A percentile compares a stretch with the other conserved stretches of the same genome.
Conservation (phyloP, 2,797 vertebrate species). For the Chaenodraco wilsoni region DNA sequence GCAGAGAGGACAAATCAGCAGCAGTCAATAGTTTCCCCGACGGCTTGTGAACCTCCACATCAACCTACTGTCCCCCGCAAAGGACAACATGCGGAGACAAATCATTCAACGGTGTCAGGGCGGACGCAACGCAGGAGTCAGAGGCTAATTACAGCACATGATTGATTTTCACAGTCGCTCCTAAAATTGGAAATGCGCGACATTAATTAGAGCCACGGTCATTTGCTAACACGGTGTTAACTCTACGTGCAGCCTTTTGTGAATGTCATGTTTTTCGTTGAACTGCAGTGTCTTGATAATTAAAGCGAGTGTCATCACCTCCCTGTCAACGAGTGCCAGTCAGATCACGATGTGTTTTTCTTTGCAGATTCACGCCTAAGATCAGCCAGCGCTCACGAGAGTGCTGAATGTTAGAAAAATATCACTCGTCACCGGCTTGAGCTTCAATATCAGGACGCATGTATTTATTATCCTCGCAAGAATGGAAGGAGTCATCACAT, state of each 20-base stretch:
- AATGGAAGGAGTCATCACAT: too few species aligned
- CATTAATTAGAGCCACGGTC: neutral
- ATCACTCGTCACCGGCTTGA: too few species aligned
- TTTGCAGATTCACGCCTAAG: neutral
- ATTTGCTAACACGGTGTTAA: neutral
- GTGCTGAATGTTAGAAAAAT: too few species aligned
- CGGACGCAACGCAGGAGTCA: neutral
- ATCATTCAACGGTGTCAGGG: slow-evolving; percentile 9
- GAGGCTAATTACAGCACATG: slow-evolving; percentile 6
- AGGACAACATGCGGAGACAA: slow-evolving; percentile 48
- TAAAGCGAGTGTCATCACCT: slow-evolving; percentile 17
- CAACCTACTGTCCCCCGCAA: slow-evolving; percentile 17
- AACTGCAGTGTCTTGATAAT: neutral
- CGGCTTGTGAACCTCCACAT: slow-evolving; percentile 29
- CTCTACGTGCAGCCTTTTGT: neutral
- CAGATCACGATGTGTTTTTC: neutral
- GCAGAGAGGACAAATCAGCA: slow-evolving; percentile 49
- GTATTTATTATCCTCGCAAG: too few species aligned
- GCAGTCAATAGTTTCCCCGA: slow-evolving; percentile 25
- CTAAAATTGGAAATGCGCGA: slow-evolving; percentile 14
- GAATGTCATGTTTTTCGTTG: neutral
- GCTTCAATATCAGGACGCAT: too few species aligned
- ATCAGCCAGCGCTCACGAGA: neutral
- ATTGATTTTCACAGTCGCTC: slow-evolving; percentile 27
- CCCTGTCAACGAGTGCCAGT: neutral